phyloP scores from a whole-genome alignment of 1,140 invertebrate genomes.

The Apis florea region DNA sequence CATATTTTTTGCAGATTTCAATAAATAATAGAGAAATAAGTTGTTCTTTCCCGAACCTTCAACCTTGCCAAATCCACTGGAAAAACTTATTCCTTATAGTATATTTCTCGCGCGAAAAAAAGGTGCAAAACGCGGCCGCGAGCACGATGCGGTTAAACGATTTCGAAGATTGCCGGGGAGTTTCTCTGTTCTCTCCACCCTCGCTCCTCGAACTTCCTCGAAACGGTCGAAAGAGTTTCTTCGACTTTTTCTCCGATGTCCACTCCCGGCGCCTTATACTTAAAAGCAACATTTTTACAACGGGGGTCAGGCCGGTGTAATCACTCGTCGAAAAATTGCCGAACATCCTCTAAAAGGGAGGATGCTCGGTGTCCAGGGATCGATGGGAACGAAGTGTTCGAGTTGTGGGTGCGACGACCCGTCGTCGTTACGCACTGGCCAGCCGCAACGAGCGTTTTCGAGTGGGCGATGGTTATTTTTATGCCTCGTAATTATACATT shows the following conservation, averaged over 20 bases:
- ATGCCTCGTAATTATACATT: constrained; percentile 80
- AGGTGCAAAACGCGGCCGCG: constrained; percentile 44
- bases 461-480: constrained; percentile 78
- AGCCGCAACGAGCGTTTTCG: constrained; percentile 39
- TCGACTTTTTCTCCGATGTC: constrained; percentile 21
- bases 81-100: not conserved
- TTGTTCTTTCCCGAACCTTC: no score
- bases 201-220: constrained; percentile 46
- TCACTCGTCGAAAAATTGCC: constrained; percentile 53
- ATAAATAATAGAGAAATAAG: no score
- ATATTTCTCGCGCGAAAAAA: constrained; percentile 21
- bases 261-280: constrained; percentile 25
- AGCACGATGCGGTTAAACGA: constrained; percentile 35
- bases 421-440: constrained; percentile 29
- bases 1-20: no score
- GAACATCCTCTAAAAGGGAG: constrained; percentile 20
- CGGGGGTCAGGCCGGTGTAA: constrained; percentile 39
- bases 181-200: constrained; percentile 9
- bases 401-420: constrained; percentile 68
- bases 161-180: constrained; percentile 42
- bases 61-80: no score
- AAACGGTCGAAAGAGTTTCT: constrained; percentile 31
- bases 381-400: constrained; percentile 70
- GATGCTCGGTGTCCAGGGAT: constrained; percentile 49
- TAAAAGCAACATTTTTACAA: constrained; percentile 48